phyloP scores from a whole-genome alignment of 2,888 invertebrate species.

The Noctuana brunneofusca region DNA sequence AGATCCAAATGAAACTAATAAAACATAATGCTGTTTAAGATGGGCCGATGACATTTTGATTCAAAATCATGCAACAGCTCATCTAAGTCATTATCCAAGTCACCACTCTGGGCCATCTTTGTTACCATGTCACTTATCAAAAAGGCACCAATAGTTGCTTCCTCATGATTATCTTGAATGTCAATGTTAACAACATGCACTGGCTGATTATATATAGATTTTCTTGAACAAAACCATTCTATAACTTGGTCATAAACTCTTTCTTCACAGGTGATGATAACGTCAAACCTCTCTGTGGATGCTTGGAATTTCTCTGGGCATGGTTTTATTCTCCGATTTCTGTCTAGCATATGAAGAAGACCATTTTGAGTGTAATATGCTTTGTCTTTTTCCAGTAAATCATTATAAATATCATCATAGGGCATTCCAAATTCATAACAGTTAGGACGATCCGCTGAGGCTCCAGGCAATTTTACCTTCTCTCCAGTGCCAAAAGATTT shows the following conservation, averaged over 20 bases:
- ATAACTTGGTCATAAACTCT: constrained; percentile 99
- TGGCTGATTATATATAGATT: constrained; percentile 91
- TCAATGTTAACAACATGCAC: constrained; percentile 99
- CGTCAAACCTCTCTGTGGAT: constrained; percentile 94
- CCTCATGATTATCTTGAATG: constrained; percentile 99
- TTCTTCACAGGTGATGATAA: constrained; percentile 98
- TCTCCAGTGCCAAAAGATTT: constrained; percentile 97
- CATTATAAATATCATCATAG: constrained; percentile 98
- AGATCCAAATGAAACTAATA: constrained; percentile 81
- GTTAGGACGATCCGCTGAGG: constrained; percentile 96
- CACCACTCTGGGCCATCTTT: constrained; percentile 93
- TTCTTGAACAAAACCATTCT: constrained; percentile 93
- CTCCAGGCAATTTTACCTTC: constrained; percentile 98
- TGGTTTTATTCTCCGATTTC: constrained; percentile 97
- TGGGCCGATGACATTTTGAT: constrained; percentile 90
- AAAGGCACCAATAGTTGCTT: constrained; percentile 99
- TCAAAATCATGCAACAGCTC: constrained; percentile 97
- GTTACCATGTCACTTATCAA: constrained; percentile 97
- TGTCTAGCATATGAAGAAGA: constrained; percentile 97
- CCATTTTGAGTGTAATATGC: constrained; percentile 98
- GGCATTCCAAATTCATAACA: constrained; percentile 98
- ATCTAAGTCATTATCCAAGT: constrained; percentile 98
- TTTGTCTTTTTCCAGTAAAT: constrained; percentile 94
- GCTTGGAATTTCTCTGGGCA: constrained; percentile 97
- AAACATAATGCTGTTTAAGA: constrained; percentile 97